These are phyloP conservation scores for Agriotes lineatus DNA, from an alignment of 2,888 invertebrate species.

Conservation along the genomic window DNA sequence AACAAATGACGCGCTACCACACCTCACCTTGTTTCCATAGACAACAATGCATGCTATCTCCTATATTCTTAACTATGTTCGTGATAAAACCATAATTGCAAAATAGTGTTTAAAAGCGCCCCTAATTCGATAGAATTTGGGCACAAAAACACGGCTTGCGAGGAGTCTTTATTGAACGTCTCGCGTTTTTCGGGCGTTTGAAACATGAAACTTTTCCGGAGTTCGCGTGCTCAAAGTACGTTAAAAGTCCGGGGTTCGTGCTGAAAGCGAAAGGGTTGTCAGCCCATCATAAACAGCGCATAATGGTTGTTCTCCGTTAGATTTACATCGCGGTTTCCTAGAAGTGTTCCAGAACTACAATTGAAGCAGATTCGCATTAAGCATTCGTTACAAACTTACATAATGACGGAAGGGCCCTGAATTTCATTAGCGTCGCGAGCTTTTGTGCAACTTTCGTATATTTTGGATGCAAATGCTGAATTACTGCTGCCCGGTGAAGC, in stretches of 20 bases:
- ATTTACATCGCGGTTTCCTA: slow-evolving; percentile 21
- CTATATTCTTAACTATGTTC: too few relatives aligned
- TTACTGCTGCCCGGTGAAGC: neutral
- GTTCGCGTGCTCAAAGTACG: slow-evolving; percentile 39
- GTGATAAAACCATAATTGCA: too few relatives aligned
- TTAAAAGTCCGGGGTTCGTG: slow-evolving; percentile 28
- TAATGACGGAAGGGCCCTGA: neutral
- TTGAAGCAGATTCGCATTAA: neutral
- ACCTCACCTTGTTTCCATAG: too few relatives aligned
- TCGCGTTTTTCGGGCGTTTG: slow-evolving; percentile 21
- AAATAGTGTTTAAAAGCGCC: too few relatives aligned
- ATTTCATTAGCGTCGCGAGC: neutral
- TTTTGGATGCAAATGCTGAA: neutral
- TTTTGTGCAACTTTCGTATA: neutral
- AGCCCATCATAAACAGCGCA: slow-evolving; percentile 33
- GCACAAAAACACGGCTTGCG: neutral
- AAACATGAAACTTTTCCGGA: slow-evolving; percentile 43
- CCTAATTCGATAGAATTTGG: neutral
- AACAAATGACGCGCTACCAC: too few relatives aligned
- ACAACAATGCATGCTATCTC: too few relatives aligned
- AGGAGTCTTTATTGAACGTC: slow-evolving; percentile 16
- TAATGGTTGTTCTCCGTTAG: slow-evolving; percentile 31
- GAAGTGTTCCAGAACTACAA: neutral
- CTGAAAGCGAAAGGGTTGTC: slow-evolving; percentile 41
- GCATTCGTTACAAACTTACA: neutral